Evolutionary conservation across 2,113 vertebrate species (phyloP), one percentile per base, ranked within the genome.

Genomic region (Grus americana): DNA sequence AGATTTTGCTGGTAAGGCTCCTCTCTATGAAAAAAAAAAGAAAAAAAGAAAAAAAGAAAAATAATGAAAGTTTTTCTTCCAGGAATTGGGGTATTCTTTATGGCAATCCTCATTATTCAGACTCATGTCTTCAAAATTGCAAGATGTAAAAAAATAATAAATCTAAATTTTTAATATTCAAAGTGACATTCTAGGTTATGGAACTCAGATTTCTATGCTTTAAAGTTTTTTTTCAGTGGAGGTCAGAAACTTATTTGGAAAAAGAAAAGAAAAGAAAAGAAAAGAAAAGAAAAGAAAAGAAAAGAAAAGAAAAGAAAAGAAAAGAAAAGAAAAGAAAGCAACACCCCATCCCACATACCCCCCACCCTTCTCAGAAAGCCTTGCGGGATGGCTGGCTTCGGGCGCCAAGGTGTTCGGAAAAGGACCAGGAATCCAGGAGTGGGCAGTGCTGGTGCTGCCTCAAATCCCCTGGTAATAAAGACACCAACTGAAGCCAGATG

Each of bases 381-480:
- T 67, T 9, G 15, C 5, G 15, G 74, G n/a, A n/a, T 54, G 54
- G 17, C 57, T 75, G 12, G 0, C 52, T 89, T 36, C 3, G 4
- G 34, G 79, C 74, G 40, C 58, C 78, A 38, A 70, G 44, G 62
- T 0, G 0, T 78, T 93, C 13, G 5, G 67, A 73, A 86, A 82
- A 83, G 29, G 58, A 58, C 78, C 62, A 40, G 50, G 62, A 89
- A 70, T 82, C 40, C 68, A 75, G 80, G 70, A 91, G 84, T 47
- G 92, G 73, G 80, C 92, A 89, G 57, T 61, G 36, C 82, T 80
- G 79, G 52, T 2, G 0, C 65, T 92, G 86, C 81, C 86, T 95
- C 72, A 80, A 13, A 92, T 92, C 74, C 67, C 54, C 59, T n/a
- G 32, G 34, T 89, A 91, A 85, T 92, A 96, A 96, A 91, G 49